Base-by-base conservation (phyloP, 2,113 vertebrate genomes). In the Thunnus maccoyii region DNA sequence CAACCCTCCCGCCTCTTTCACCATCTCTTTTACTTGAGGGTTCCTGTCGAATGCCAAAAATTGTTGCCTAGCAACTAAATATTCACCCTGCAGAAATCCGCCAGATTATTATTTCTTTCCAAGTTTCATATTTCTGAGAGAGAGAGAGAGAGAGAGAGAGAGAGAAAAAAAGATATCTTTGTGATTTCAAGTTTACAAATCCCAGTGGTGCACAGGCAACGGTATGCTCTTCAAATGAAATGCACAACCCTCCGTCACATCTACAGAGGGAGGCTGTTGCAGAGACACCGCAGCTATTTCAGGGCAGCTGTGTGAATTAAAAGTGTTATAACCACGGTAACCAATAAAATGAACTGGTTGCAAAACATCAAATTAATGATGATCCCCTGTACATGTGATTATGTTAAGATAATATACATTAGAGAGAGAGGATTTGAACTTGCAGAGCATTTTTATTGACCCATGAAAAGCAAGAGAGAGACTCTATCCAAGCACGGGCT, bases 51-150 rank as follows among this genome's bases (percentile, higher is more conserved):
- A 95, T 87, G 90, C 86, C 82, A 91, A 92, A 87, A 94, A 91
- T 78, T 36, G 94, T 94, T 94, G 91, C 94, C 85, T 92, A 91
- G 95, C 92, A 94, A 94, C 94, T 89, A 91, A 90, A 94, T 88
- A 91, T 91, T 91, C 87, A 84, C 88, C 86, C 80, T 79, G 88
- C 77, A 90, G 89, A 94, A 88, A 92, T 90, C 76, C 6, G 41
- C 47, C 58, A 71, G 67, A 90, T 90, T 90, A 90, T 87, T 83
- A 87, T 89, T 78, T 91, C 68, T 84, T 84, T 82, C 72, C 74
- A 87, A 89, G 78, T 90, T 90, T 85, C 84, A 83, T 56, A 87
- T 88, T 88, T 89, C 64, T 66, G 73, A 77, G 72, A 76, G 36
- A 14, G 25, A 13, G 18, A 41, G 36, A 8, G 36, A 41, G 8